A percentile compares a stretch with the other conserved stretches of the same genome.
phyloP scores from a whole-genome alignment of 1,140 invertebrate genomes.

The Cheumatopsyche charites region DNA sequence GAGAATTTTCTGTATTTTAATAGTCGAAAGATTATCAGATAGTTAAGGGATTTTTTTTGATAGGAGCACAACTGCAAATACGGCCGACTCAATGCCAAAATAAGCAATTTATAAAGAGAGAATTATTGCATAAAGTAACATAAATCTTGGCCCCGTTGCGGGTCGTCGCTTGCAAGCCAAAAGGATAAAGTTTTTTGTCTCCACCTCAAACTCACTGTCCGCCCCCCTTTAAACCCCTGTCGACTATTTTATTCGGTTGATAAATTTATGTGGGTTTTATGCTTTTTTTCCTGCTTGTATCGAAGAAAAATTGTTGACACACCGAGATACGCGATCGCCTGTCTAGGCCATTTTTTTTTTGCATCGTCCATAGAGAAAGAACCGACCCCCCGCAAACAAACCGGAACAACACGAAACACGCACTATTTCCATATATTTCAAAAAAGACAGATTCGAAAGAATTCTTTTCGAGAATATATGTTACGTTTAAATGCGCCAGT shows the following conservation, averaged over 20 bases:
- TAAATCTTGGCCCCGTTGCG: constrained; percentile 46
- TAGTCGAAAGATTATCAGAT: too few relatives aligned
- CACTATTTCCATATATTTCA: not conserved
- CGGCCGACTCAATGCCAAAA: constrained; percentile 42
- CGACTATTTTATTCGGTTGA: constrained; percentile 42
- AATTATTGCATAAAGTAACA: constrained; percentile 49
- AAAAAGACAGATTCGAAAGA: too few relatives aligned
- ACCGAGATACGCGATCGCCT: too few relatives aligned
- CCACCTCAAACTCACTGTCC: constrained; percentile 31
- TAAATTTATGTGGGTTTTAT: constrained; percentile 39
- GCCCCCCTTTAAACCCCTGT: constrained; percentile 42
- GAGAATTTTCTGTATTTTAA: too few relatives aligned
- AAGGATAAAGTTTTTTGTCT: constrained; percentile 45
- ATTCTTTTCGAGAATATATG: too few relatives aligned
- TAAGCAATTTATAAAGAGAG: constrained; percentile 49
- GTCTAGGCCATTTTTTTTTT: not conserved
- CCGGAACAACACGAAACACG: not conserved
- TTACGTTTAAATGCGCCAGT: too few relatives aligned
- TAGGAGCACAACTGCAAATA: not conserved
- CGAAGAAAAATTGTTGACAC: constrained; percentile 19
- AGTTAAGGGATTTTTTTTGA: too few relatives aligned
- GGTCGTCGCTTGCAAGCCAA: constrained; percentile 46
- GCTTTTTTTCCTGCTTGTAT: constrained; percentile 24
- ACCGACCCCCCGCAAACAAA: not conserved
- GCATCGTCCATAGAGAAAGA: constrained; percentile 6